phyloP scores from a whole-genome alignment of 2,797 vertebrate genomes.

The Sibirionetta formosa region DNA sequence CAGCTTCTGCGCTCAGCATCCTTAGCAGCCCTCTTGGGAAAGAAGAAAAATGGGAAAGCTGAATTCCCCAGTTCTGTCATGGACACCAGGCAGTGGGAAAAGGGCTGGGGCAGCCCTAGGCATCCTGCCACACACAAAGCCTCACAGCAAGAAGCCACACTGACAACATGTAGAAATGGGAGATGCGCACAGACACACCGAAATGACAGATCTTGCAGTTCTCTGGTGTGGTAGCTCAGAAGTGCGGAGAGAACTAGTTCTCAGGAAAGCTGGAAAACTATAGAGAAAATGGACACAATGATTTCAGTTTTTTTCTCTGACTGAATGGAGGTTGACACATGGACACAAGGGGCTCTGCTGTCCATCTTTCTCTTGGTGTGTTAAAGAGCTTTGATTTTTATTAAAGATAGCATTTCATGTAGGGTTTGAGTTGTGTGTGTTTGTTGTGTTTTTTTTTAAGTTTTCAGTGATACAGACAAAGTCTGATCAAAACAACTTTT shows the following conservation, averaged over 20 bases:
- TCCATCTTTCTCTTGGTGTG: not conserved
- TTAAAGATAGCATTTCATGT: not conserved
- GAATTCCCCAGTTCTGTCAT: not conserved
- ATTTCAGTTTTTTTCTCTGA: too few relatives aligned
- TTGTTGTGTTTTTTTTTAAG: too few relatives aligned
- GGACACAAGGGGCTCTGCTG: not conserved
- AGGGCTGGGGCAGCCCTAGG: not conserved
- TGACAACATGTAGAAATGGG: fast-evolving
- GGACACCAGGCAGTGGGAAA: not conserved
- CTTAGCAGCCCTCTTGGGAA: not conserved
- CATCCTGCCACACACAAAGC: fast-evolving
- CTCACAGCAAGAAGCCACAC: not conserved
- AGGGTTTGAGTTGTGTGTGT: too few relatives aligned
- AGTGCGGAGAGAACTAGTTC: not conserved
- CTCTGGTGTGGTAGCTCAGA: not conserved
- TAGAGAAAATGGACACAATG: fast-evolving
- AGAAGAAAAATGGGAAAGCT: not conserved
- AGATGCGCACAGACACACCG: not conserved
- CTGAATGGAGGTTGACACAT: not conserved
- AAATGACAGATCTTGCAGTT: not conserved
- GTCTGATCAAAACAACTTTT: conserved; percentile 8
- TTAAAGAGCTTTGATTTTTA: not conserved
- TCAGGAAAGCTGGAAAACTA: not conserved
- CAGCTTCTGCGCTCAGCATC: not conserved
- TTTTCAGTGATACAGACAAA: not conserved